Evolutionary conservation across 1,140 invertebrate species (phyloP), one percentile per base, ranked within the genome.

Genomic region (Eueides isabella): DNA sequence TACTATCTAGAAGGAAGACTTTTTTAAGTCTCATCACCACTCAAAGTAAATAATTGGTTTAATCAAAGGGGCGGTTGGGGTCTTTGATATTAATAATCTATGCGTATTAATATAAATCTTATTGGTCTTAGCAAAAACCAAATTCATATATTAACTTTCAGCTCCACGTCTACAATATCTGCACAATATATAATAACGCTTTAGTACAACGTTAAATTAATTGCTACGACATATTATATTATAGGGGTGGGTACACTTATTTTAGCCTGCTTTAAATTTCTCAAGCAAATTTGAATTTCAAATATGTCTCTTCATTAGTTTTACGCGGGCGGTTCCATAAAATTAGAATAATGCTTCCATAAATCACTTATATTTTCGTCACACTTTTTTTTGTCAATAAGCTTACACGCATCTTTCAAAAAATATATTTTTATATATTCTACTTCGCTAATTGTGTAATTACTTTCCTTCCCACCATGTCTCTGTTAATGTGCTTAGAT

Each of bases 281-380:
- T 67, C 48, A 75, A 55, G 63, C 38, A 55, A 71, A 75, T 75
- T 67, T 75, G 74, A 75, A 71, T 48, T 75, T 75, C 69, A 75
- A 75, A 75, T 75, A 61, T 26, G 29, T 71, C 64, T 75, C 69
- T 71, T 75, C 74, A 75, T 75, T 75, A 71, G 68, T 75, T 75
- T 75, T 71, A 75, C 44, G 69, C 63, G 55, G 64, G 64, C 33
- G 63, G 69, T 75, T 71, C 61, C 69, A 75, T 71, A 75, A 75
- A 71, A 75, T 75, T 75, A 75, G 65, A 75, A 75, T 75, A 75
- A 75, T 67, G 33, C 48, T 75, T 41, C 19, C 28, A 41, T 71
- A 69, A 69, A 71, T 70, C 61, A 26, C 19, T 28, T 72, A 64
- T 48, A 69, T 70, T 62, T 71, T 67, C 30, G 35, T 71, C 44